phyloP scores from a whole-genome alignment of 2,113 vertebrate genomes.

The Podarcis muralis region DNA sequence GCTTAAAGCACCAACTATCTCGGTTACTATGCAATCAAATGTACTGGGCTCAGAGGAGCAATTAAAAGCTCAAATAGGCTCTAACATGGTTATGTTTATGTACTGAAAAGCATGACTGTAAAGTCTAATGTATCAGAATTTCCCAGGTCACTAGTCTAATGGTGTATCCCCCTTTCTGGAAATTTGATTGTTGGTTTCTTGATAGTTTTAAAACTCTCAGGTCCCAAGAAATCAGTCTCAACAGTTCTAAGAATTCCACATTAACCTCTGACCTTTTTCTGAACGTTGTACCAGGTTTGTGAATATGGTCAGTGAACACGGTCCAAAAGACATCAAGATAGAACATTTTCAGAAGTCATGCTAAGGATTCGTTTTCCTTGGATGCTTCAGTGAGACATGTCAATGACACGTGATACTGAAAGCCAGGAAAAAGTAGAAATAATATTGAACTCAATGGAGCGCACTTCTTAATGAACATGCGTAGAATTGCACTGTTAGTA shows the following conservation, averaged over 20 bases:
- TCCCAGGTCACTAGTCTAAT: background rate
- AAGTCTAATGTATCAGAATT: slow-evolving; percentile 24
- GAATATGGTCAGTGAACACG: background rate
- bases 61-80: slow-evolving; percentile 31
- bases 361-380: background rate
- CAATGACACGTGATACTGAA: background rate
- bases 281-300: background rate
- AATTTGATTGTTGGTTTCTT: slow-evolving; percentile 33
- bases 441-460: background rate
- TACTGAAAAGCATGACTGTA: slow-evolving; percentile 17
- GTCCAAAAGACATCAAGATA: background rate
- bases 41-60: background rate
- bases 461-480: background rate
- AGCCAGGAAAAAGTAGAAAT: background rate
- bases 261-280: slow-evolving; percentile 14
- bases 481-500: background rate
- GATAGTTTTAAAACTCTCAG: slow-evolving; percentile 1
- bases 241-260: slow-evolving; percentile 27
- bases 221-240: slow-evolving; percentile 19
- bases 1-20: slow-evolving; percentile 12
- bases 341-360: background rate
- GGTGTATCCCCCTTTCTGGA: background rate
- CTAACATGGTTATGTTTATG: slow-evolving; percentile 18
- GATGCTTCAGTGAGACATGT: background rate
- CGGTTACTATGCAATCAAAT: slow-evolving; percentile 22